Conservation (phyloP, 2,797 vertebrate genomes). For the Rhadinocentrus ornatus region DNA sequence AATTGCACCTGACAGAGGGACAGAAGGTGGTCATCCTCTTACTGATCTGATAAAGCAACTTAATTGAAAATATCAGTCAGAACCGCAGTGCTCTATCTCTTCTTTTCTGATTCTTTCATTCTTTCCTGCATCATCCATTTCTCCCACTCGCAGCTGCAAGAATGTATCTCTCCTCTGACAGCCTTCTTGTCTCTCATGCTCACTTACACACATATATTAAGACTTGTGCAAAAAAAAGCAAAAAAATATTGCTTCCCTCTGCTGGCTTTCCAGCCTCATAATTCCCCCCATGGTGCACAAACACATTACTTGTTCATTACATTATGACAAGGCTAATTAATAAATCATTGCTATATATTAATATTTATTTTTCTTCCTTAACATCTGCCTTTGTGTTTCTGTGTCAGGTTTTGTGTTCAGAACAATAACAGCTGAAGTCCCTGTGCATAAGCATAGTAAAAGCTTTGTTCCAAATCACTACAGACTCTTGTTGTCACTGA, state of each 20-base stretch:
- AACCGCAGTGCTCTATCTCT: constrained; percentile 34
- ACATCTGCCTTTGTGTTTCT: constrained; percentile 24
- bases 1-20: constrained; percentile 69
- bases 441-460: constrained; percentile 37
- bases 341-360: constrained; percentile 32
- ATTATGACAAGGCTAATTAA: constrained; percentile 57
- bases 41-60: constrained; percentile 62
- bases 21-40: constrained; percentile 61
- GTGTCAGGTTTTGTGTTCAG: constrained; percentile 42
- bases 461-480: constrained; percentile 40
- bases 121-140: constrained; percentile 49
- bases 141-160: constrained; percentile 48
- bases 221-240: constrained; percentile 53
- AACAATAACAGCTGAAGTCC: constrained; percentile 32
- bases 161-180: constrained; percentile 48
- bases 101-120: constrained; percentile 55
- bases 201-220: constrained; percentile 56
- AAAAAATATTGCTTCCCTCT: constrained; percentile 52
- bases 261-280: constrained; percentile 44
- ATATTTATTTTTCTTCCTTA: constrained; percentile 10
- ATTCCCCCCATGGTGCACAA: constrained; percentile 24
- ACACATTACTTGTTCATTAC: constrained; percentile 54
- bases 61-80: constrained; percentile 80
- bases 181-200: constrained; percentile 42
- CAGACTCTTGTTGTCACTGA: constrained; percentile 40